Conservation (phyloP, 2,888 invertebrate species). For the Girardia tigrina region DNA sequence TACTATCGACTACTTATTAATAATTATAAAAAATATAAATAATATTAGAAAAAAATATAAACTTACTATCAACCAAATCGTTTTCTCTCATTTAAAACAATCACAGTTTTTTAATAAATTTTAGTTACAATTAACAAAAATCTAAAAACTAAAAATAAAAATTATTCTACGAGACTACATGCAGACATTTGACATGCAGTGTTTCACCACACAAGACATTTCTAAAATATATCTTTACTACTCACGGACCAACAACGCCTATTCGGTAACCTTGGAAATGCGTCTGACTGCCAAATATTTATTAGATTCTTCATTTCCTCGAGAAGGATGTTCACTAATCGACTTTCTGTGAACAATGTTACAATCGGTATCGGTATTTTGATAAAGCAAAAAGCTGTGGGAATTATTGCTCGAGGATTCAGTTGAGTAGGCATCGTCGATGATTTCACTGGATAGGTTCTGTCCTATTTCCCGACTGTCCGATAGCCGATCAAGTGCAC, state of each 20-base stretch:
- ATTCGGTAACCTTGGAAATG: constrained; percentile 3
- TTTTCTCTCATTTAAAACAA: too few species aligned
- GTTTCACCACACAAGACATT: not conserved
- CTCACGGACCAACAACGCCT: constrained; percentile 8
- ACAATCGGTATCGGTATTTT: not conserved
- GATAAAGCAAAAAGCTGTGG: not conserved
- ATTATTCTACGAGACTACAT: not conserved
- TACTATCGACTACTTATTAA: too few species aligned
- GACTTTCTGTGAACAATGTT: not conserved
- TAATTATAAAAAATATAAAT: too few species aligned
- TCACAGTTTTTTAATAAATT: too few species aligned
- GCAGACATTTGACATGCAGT: not conserved
- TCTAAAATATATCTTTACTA: constrained; percentile 14
- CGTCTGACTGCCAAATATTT: constrained; percentile 9
- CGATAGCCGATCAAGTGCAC: constrained; percentile 12
- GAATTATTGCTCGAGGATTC: constrained; percentile 16
- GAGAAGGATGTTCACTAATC: not conserved
- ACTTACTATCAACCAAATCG: too few species aligned
- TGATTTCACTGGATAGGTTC: not conserved
- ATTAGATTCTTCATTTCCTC: not conserved
- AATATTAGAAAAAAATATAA: too few species aligned
- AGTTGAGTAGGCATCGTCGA: constrained; percentile 9
- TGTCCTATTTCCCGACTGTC: not conserved
- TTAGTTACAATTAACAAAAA: too few species aligned
- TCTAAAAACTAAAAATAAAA: not conserved